Evolutionary conservation across 2,888 invertebrate species (phyloP).

Genomic region (Ormyrus labotus): DNA sequence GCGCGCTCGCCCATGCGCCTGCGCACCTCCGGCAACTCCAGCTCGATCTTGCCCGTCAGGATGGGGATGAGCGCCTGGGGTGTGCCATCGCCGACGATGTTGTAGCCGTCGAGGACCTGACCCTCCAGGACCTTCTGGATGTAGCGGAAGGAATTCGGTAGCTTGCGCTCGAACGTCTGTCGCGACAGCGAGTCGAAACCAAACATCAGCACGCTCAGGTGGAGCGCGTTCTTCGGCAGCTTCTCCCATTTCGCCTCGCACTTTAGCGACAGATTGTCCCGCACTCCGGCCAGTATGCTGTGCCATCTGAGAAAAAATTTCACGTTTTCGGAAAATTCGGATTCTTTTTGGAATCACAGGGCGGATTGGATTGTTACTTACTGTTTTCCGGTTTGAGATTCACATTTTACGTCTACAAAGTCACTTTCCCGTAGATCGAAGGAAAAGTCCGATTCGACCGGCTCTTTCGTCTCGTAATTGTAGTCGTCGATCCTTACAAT

Average conservation of each 20-base stretch:
- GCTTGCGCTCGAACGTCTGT: slow-evolving; percentile 86
- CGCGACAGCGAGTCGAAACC: slow-evolving; percentile 93
- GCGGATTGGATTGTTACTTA: slow-evolving; percentile 63
- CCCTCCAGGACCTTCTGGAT: slow-evolving; percentile 80
- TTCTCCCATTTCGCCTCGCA: slow-evolving; percentile 76
- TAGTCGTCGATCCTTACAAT: slow-evolving; percentile 83
- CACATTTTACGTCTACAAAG: slow-evolving; percentile 84
- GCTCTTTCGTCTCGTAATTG: slow-evolving; percentile 77
- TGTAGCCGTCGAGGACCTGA: slow-evolving; percentile 84
- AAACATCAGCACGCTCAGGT: slow-evolving; percentile 87
- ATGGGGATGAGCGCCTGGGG: slow-evolving; percentile 92
- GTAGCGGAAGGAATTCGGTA: slow-evolving; percentile 86
- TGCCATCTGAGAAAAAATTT: slow-evolving; percentile 78
- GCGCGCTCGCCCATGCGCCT: slow-evolving; percentile 81
- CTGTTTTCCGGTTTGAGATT: slow-evolving; percentile 75
- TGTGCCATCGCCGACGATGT: slow-evolving; percentile 92
- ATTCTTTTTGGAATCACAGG: too few relatives aligned
- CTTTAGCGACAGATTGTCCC: slow-evolving; percentile 75
- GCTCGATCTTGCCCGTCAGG: slow-evolving; percentile 88
- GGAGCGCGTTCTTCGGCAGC: slow-evolving; percentile 75
- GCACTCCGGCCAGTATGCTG: slow-evolving; percentile 82
- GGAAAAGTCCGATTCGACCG: slow-evolving; percentile 77
- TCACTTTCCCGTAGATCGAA: slow-evolving; percentile 83
- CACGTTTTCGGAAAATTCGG: too few relatives aligned
- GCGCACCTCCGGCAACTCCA: slow-evolving; percentile 92